A percentile compares a stretch with the other conserved stretches of the same genome.
Evolutionary conservation across 1,140 invertebrate species (phyloP).

Genomic region (Macrostomum lignano): DNA sequence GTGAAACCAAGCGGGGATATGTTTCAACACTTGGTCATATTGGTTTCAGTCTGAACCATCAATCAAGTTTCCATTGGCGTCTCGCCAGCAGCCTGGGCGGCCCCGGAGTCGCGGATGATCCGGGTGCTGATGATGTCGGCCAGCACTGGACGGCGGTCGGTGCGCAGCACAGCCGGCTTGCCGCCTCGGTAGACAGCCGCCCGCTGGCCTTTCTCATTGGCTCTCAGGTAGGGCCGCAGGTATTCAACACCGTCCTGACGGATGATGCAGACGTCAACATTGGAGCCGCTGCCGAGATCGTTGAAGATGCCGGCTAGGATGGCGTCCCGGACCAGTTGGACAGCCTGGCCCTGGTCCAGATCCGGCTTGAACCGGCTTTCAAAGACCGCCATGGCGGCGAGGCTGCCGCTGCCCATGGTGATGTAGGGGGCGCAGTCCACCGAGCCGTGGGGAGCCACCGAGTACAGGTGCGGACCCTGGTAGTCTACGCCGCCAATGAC

Average conservation of each 20-base stretch:
- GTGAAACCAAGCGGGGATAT: no score
- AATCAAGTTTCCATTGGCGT: no score
- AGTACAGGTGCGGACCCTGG: constrained; percentile 49
- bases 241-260: constrained; percentile 34
- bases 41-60: no score
- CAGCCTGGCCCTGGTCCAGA: constrained; percentile 57
- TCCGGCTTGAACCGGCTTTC: constrained; percentile 60
- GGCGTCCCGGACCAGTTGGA: constrained; percentile 57
- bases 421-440: constrained; percentile 60
- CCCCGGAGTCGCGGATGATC: constrained; percentile 4
- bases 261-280: constrained; percentile 76
- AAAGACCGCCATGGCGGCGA: constrained; percentile 83
- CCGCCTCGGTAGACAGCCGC: not conserved
- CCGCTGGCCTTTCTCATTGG: constrained; percentile 2
- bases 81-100: no score
- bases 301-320: constrained; percentile 85
- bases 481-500: constrained; percentile 74
- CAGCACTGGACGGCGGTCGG: not conserved
- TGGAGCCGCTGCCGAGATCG: constrained; percentile 78
- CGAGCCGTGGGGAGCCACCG: constrained; percentile 58
- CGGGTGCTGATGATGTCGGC: constrained; percentile 1
- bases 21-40: no score
- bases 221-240: constrained; percentile 1
- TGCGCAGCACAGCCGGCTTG: not conserved
- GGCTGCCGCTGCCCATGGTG: constrained; percentile 51